A percentile compares a stretch with the other conserved stretches of the same genome.
Conservation (phyloP, 1,140 invertebrate genomes). For the Myzus persicae region DNA sequence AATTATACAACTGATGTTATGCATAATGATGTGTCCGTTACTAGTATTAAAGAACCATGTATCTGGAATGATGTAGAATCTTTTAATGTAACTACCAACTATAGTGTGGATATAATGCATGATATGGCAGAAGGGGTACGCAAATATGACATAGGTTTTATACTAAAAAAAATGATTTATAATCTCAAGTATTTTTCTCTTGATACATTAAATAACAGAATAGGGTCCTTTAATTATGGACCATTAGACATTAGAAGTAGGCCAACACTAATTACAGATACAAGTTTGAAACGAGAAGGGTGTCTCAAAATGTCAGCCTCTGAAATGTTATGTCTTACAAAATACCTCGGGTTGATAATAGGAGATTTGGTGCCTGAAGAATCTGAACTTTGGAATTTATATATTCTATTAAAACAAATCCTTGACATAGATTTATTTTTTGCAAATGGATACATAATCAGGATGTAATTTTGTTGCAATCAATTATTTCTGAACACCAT, state of each 20-base stretch:
- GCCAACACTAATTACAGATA: not conserved
- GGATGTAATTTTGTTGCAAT: not conserved
- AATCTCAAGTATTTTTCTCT: not conserved
- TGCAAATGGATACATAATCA: not conserved
- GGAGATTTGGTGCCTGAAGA: conserved; percentile 2
- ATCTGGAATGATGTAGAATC: too few relatives aligned
- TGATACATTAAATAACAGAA: not conserved
- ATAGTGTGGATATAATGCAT: too few relatives aligned
- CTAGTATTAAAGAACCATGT: too few relatives aligned
- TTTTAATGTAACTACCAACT: too few relatives aligned
- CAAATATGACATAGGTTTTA: conserved; percentile 15
- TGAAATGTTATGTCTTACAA: not conserved
- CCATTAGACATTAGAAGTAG: not conserved
- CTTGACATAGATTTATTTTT: conserved; percentile 4
- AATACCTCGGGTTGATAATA: too few relatives aligned
- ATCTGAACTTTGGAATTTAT: not conserved
- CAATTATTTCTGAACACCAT: not conserved
- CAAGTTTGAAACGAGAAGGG: not conserved
- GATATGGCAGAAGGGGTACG: not conserved
- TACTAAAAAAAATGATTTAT: not conserved
- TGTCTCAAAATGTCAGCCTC: not conserved
- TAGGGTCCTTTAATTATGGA: not conserved
- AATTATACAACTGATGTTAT: too few relatives aligned
- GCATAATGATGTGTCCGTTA: too few relatives aligned
- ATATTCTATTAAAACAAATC: conserved; percentile 2